phyloP scores from a whole-genome alignment of 2,113 vertebrate species.

The Colistium nudipinnis region DNA sequence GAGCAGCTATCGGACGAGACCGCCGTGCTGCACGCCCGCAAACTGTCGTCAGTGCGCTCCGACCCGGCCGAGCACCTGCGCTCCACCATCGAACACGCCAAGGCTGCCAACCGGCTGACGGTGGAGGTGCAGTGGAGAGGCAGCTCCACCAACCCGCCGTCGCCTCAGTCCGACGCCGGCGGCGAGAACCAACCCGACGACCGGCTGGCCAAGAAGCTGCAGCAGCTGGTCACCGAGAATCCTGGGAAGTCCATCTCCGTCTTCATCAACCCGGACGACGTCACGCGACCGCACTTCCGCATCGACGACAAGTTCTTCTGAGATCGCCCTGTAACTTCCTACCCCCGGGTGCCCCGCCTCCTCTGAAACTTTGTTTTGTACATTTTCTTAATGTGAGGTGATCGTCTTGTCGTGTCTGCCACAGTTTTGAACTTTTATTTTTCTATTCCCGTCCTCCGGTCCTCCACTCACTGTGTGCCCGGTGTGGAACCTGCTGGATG shows the following conservation, averaged over 20 bases:
- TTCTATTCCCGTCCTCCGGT: slow-evolving; percentile 41
- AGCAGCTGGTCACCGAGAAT: slow-evolving; percentile 98
- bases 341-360: slow-evolving; percentile 36
- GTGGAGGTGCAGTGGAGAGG: slow-evolving; percentile 90
- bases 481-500: slow-evolving; percentile 58
- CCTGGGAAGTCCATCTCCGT: slow-evolving; percentile 98
- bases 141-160: slow-evolving; percentile 84
- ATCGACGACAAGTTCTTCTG: slow-evolving; percentile 99
- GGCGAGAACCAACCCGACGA: slow-evolving; percentile 89
- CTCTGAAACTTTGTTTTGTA: slow-evolving; percentile 47
- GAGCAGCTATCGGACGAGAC: slow-evolving; percentile 93
- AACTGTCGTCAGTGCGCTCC: slow-evolving; percentile 92
- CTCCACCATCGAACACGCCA: slow-evolving; percentile 93
- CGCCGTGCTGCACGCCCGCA: slow-evolving; percentile 90
- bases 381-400: slow-evolving; percentile 45
- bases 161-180: slow-evolving; percentile 88
- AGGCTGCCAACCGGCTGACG: slow-evolving; percentile 90
- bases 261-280: slow-evolving; percentile 98
- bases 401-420: too few species aligned
- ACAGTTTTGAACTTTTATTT: slow-evolving; percentile 69
- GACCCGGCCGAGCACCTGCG: slow-evolving; percentile 94
- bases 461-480: slow-evolving; percentile 59
- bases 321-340: slow-evolving; percentile 69
- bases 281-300: slow-evolving; percentile 96
- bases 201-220: slow-evolving; percentile 95